A percentile compares a stretch with the other conserved stretches of the same genome.
Conservation (phyloP, 2,113 vertebrate genomes). For the Morone saxatilis region DNA sequence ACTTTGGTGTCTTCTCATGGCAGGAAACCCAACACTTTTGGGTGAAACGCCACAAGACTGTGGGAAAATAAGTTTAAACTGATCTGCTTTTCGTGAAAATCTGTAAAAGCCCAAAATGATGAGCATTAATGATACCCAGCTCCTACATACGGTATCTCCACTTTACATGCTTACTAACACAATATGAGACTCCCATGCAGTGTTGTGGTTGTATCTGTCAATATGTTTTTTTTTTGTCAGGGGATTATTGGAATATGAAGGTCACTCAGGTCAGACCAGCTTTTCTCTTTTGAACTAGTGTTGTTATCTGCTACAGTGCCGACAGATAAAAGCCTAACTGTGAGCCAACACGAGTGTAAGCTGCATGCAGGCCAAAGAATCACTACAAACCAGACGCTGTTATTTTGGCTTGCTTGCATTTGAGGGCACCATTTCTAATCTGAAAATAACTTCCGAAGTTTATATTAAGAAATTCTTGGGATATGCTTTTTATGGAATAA, state of each 20-base stretch:
- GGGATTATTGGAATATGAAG: constrained; percentile 62
- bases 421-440: constrained; percentile 41
- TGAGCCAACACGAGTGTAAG: constrained; percentile 37
- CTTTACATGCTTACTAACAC: constrained; percentile 10
- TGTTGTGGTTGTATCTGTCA: constrained; percentile 39
- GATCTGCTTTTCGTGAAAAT: constrained; percentile 10
- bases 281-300: constrained; percentile 59
- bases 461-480: constrained; percentile 33
- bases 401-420: constrained; percentile 49
- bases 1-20: not conserved
- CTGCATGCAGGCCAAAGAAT: constrained; percentile 32
- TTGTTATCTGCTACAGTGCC: constrained; percentile 63
- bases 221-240: constrained; percentile 34
- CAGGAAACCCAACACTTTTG: not conserved
- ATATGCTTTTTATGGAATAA: constrained; percentile 26
- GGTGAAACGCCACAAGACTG: not conserved
- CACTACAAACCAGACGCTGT: constrained; percentile 33
- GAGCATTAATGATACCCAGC: not conserved
- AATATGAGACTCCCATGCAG: not conserved
- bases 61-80: not conserved
- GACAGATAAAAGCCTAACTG: constrained; percentile 58
- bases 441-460: constrained; percentile 52
- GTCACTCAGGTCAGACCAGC: constrained; percentile 63
- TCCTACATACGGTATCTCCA: not conserved
- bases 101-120: not conserved